These are phyloP conservation scores for Tragelaphus imberbis DNA, from an alignment of 2,113 vertebrate species.

Conservation along the genomic window DNA sequence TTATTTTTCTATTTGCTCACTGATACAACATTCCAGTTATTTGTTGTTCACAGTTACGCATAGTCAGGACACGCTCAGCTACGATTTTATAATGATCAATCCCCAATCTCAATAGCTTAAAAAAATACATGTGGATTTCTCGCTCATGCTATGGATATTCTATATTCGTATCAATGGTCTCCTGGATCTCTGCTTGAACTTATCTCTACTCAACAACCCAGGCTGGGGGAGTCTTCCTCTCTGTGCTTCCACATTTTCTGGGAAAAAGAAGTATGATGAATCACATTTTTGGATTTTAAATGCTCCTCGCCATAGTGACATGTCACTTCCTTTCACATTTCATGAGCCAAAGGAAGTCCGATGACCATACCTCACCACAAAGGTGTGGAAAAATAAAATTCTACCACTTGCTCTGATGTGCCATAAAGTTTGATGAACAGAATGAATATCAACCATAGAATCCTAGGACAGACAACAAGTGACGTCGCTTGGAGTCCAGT, in stretches of 20 bases:
- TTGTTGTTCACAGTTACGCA: neutral
- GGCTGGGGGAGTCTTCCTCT: neutral
- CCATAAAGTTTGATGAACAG: neutral
- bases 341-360: neutral
- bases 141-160: fast-evolving
- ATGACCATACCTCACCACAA: neutral
- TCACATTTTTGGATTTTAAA: neutral
- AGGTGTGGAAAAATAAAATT: neutral
- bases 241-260: neutral
- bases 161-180: neutral
- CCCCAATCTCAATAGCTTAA: neutral
- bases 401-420: neutral
- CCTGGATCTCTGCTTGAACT: neutral
- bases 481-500: neutral
- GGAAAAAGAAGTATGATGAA: neutral
- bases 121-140: neutral
- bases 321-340: neutral
- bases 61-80: neutral
- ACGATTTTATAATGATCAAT: neutral
- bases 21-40: neutral
- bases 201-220: neutral
- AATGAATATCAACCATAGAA: neutral
- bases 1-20: neutral
- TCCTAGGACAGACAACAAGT: neutral
- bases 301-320: neutral